Conservation (phyloP, 2,113 vertebrate genomes). For the Rafetus swinhoei region DNA sequence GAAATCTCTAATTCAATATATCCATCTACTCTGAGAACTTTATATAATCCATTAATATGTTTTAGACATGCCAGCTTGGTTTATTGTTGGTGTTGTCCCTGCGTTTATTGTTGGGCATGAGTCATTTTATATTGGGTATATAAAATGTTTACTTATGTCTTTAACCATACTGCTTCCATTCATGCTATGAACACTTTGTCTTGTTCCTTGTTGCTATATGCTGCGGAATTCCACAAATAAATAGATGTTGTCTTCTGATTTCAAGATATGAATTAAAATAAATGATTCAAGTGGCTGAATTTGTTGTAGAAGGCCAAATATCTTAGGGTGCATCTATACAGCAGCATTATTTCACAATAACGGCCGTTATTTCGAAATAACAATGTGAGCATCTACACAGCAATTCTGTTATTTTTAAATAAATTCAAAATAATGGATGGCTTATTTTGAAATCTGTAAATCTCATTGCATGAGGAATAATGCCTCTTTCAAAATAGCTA, state of each 20-base stretch:
- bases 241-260: not conserved
- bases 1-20: fast-evolving
- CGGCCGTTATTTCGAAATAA: too few species aligned
- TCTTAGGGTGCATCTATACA: too few species aligned
- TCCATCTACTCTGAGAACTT: not conserved
- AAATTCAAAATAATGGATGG: too few species aligned
- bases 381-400: too few species aligned
- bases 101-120: not conserved
- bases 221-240: fast-evolving
- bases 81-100: fast-evolving
- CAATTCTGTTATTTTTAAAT: too few species aligned
- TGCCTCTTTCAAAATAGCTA: too few species aligned
- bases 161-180: not conserved
- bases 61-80: fast-evolving
- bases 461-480: too few species aligned
- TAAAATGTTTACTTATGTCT: not conserved
- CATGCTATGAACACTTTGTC: not conserved
- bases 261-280: not conserved
- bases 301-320: not conserved
- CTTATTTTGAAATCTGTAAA: too few species aligned
- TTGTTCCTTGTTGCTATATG: not conserved
- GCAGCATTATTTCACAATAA: too few species aligned
- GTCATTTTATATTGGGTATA: not conserved
- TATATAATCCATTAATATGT: not conserved
- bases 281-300: not conserved